Conservation (phyloP, 2,888 invertebrate species). For the Polyommatus iphigenia region DNA sequence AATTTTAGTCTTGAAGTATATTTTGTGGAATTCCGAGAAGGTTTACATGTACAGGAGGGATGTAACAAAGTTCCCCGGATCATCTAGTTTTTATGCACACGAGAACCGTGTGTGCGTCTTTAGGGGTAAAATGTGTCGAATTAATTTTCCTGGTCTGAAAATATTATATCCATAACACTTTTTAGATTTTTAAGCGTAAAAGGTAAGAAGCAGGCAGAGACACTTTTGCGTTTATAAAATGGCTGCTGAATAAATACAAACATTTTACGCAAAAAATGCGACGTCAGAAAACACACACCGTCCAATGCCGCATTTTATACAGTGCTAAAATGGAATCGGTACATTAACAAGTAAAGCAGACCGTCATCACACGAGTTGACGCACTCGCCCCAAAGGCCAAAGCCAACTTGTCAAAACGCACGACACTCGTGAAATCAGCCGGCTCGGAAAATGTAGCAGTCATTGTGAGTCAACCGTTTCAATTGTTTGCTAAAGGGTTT, state of each 20-base stretch:
- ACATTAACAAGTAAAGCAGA: constrained; percentile 10
- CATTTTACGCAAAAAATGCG: not conserved
- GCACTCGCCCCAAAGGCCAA: constrained; percentile 6
- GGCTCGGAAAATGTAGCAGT: constrained; percentile 9
- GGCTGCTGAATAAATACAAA: not conserved
- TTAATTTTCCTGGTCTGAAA: no score
- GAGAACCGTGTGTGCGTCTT: no score
- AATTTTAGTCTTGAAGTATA: no score
- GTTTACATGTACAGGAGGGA: no score
- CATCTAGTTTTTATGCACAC: no score
- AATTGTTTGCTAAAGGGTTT: constrained; percentile 6
- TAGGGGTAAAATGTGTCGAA: no score
- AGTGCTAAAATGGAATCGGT: not conserved
- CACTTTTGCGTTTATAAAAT: no score
- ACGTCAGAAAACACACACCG: not conserved
- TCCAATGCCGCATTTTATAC: not conserved
- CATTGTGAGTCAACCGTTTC: constrained; percentile 23
- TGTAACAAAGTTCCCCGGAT: no score
- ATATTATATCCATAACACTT: no score
- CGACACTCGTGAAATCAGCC: constrained; percentile 23
- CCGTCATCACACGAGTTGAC: constrained; percentile 28
- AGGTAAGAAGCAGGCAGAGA: no score
- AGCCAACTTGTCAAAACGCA: constrained; percentile 24
- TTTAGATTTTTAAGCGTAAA: no score
- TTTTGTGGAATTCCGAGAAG: no score